A percentile compares a stretch with the other conserved stretches of the same genome.
These are phyloP conservation scores for Crematogaster levior DNA, from an alignment of 2,888 invertebrate species.

Conservation along the genomic window DNA sequence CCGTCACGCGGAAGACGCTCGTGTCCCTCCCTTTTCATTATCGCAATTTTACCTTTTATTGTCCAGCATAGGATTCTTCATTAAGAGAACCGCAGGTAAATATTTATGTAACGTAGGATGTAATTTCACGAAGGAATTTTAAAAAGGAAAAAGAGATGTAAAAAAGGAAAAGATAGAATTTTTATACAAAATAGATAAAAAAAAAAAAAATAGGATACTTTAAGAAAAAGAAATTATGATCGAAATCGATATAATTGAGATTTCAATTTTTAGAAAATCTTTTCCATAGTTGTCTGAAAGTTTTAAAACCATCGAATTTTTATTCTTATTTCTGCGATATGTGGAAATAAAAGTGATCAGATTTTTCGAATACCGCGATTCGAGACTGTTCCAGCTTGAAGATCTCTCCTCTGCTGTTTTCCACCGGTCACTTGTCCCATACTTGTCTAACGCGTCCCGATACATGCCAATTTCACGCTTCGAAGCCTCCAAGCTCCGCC, in stretches of 20 bases:
- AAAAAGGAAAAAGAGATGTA: too few species aligned
- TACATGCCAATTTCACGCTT: constrained; percentile 58
- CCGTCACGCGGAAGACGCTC: constrained; percentile 22
- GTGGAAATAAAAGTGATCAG: background rate
- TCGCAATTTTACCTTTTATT: background rate
- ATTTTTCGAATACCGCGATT: background rate
- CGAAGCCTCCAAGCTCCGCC: constrained; percentile 21
- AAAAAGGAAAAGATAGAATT: background rate
- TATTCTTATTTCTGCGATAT: background rate
- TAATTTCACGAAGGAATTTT: background rate
- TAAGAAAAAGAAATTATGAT: constrained; percentile 2
- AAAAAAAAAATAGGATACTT: background rate
- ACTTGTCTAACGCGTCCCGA: constrained; percentile 44
- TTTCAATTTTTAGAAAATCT: background rate
- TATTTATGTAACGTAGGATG: background rate
- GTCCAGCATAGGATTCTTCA: background rate
- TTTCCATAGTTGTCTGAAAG: background rate
- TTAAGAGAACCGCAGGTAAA: background rate
- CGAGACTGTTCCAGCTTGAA: background rate
- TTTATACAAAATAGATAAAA: background rate
- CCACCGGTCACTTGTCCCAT: constrained; percentile 16
- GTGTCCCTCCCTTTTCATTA: background rate
- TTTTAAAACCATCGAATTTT: background rate
- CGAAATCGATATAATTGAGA: background rate
- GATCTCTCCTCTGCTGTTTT: background rate